Base-by-base conservation (phyloP, 2,888 invertebrate species). In the Melieria omissa region DNA sequence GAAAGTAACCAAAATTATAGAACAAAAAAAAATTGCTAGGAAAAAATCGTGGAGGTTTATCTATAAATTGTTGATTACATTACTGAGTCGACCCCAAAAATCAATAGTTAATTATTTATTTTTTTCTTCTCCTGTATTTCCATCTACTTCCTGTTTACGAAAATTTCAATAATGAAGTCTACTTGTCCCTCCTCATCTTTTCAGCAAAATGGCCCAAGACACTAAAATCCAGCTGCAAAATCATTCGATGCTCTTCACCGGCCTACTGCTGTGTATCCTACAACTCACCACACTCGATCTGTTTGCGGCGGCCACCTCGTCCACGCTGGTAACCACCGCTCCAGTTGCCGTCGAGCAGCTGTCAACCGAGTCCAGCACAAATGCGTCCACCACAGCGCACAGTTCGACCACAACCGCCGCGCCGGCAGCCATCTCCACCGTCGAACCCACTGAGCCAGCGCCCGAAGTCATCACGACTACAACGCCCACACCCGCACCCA, bases 181-280 rank as follows among this genome's bases (percentile, higher is more conserved):
- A 4, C 1, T 46, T 57, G 12, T 49, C 54, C 9, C 9, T 61
- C 63, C n/a, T n/a, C 63, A 10, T 68, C 14, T 46, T 78, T 76
- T 0, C 71, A 77, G 76, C 47, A 74, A 65, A 73, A 79, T 79
- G 78, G 76, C 77, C 66, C 76, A 75, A 69, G 73, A 73, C 70
- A 78, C 71, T 49, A 74, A 73, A 73, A 68, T 71, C 12, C 14
- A 10, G 9, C 42, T 63, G 14, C 47, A 54, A 12, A 60, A 16
- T 63, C 29, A 45, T 42, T 14, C 60, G 42, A 42, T 52, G 5
- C 9, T 72, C 42, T 49, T 60, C 45, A 63, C 58, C 63, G 63
- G 65, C 16, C 49, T 75, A 10, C 16, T 70, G 5, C 52, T 71
- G 10, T 42, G 66, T 44, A 55, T 73, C 46, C 68, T 73, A 9